Evolutionary conservation across 2,797 vertebrate species (phyloP).

Genomic region (Arnoldichthys spilopterus): DNA sequence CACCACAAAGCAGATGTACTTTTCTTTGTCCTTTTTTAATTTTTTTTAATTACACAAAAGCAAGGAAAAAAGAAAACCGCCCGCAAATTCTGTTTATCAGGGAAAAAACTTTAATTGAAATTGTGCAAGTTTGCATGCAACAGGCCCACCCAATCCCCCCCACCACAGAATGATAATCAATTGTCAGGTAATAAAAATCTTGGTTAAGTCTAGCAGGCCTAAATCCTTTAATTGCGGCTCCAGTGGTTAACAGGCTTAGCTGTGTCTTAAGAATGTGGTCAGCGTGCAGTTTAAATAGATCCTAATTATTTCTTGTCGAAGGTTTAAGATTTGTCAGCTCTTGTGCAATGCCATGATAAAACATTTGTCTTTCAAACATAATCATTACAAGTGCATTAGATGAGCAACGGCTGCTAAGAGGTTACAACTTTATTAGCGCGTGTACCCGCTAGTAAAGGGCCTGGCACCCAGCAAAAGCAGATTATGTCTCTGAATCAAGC

Average conservation of each 20-base stretch:
- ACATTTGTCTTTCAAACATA: slow-evolving; percentile 80
- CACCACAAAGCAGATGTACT: not conserved
- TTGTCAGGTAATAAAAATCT: slow-evolving; percentile 79
- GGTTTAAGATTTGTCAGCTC: slow-evolving; percentile 82
- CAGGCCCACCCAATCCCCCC: slow-evolving; percentile 49
- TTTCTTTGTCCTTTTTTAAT: not conserved
- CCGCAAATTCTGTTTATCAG: not conserved
- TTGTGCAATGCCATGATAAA: slow-evolving; percentile 82
- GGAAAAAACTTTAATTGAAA: slow-evolving; percentile 59
- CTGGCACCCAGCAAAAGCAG: slow-evolving; percentile 72
- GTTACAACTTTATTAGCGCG: slow-evolving; percentile 78
- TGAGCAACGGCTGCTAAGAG: slow-evolving; percentile 77
- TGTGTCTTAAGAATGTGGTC: slow-evolving; percentile 71
- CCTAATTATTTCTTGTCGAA: slow-evolving; percentile 83
- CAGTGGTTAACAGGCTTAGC: slow-evolving; percentile 81
- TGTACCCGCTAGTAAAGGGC: slow-evolving; percentile 73
- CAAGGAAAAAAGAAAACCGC: not conserved
- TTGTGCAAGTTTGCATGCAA: slow-evolving; percentile 69
- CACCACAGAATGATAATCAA: slow-evolving; percentile 70
- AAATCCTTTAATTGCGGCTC: slow-evolving; percentile 78
- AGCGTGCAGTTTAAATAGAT: slow-evolving; percentile 82
- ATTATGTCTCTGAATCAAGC: slow-evolving; percentile 81
- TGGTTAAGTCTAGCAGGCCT: slow-evolving; percentile 54
- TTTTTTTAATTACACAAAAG: not conserved
- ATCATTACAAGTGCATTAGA: slow-evolving; percentile 80